A percentile compares a stretch with the other conserved stretches of the same genome.
Evolutionary conservation across 2,888 invertebrate genomes (phyloP).

Genomic region (Maniola hyperantus): DNA sequence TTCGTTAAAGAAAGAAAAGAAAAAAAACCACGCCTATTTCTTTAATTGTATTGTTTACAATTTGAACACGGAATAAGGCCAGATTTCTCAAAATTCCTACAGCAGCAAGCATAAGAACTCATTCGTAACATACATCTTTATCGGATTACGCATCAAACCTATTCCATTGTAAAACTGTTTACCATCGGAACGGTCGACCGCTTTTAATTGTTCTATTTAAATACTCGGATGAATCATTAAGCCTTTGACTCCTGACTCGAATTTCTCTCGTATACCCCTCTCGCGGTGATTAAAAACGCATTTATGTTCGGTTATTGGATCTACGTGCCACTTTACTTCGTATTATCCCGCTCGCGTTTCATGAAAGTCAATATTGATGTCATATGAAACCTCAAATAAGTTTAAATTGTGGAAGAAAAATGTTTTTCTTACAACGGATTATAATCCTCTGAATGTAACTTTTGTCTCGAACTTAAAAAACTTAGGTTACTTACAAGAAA

Average conservation of each 20-base stretch:
- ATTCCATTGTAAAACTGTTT: constrained; percentile 62
- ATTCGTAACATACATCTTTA: constrained; percentile 16
- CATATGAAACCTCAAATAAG: constrained; percentile 20
- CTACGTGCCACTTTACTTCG: constrained; percentile 42
- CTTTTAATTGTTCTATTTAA: constrained; percentile 68
- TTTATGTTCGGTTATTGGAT: constrained; percentile 51
- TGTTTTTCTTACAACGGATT: background rate
- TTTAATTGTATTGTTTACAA: no score
- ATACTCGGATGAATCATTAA: constrained; percentile 52
- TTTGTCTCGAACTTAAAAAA: no score
- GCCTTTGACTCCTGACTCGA: constrained; percentile 54
- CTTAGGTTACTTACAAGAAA: no score
- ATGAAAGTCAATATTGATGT: constrained; percentile 32
- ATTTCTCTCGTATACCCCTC: constrained; percentile 55
- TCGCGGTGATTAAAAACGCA: constrained; percentile 62
- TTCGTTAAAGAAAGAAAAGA: no score
- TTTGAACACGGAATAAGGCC: no score
- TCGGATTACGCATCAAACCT: constrained; percentile 45
- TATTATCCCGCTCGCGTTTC: constrained; percentile 36
- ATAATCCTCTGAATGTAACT: background rate
- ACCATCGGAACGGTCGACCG: constrained; percentile 58
- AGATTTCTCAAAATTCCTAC: no score
- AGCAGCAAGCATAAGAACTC: background rate
- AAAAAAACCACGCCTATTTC: no score
- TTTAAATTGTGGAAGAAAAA: background rate